These are phyloP conservation scores for Heliangelus exortis DNA, from an alignment of 2,797 vertebrate species.

Conservation along the genomic window DNA sequence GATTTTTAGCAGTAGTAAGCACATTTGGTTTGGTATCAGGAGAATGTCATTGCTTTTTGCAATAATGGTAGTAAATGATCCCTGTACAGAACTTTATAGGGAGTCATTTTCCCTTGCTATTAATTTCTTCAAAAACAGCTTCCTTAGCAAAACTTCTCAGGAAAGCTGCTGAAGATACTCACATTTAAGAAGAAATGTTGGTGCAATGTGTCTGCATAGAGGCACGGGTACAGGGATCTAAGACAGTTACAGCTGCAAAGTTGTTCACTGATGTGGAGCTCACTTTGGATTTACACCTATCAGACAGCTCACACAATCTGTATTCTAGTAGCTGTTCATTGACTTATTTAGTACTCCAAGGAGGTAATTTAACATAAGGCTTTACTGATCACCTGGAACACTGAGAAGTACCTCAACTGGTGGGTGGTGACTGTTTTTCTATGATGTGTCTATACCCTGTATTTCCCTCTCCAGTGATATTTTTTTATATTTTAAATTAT, in stretches of 20 bases:
- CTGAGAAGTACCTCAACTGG: background rate
- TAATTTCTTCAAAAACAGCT: background rate
- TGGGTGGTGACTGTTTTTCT: background rate
- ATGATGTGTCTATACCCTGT: background rate
- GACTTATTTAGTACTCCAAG: background rate
- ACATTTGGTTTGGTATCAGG: background rate
- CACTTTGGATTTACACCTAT: background rate
- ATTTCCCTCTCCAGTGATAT: background rate
- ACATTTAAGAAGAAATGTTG: background rate
- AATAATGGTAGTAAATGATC: conserved; percentile 35
- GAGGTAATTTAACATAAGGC: background rate
- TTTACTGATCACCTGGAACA: background rate
- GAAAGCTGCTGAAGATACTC: background rate
- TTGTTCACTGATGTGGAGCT: fast-evolving
- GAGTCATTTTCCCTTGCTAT: background rate
- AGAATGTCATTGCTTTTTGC: background rate
- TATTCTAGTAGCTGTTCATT: background rate
- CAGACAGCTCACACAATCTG: background rate
- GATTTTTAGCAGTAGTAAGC: conserved; percentile 28
- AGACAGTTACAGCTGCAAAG: background rate
- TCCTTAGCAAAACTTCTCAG: background rate
- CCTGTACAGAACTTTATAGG: background rate
- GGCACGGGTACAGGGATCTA: background rate
- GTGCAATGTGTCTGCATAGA: fast-evolving
- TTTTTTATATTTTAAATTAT: background rate